These are phyloP conservation scores for Acanthopagrus latus DNA, from an alignment of 2,797 vertebrate species.

Conservation along the genomic window DNA sequence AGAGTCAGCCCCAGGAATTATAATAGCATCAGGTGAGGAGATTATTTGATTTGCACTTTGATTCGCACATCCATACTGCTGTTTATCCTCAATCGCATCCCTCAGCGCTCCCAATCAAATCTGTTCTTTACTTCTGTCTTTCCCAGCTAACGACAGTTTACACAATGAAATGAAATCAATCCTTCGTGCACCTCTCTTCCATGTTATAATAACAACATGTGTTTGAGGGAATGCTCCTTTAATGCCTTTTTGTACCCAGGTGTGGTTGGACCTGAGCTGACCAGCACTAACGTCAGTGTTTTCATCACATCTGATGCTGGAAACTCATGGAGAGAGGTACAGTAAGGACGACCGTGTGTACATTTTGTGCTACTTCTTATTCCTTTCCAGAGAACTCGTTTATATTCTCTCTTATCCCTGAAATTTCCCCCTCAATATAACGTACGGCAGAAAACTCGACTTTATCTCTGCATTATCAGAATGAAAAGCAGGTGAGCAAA, in stretches of 20 bases:
- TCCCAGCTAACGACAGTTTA: constrained; percentile 27
- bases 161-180: constrained; percentile 32
- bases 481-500: constrained; percentile 25
- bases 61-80: constrained; percentile 50
- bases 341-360: constrained; percentile 20
- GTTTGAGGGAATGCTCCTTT: background rate
- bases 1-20: constrained; percentile 94
- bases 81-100: constrained; percentile 43
- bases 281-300: constrained; percentile 92
- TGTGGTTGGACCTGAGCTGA: constrained; percentile 90
- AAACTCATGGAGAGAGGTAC: constrained; percentile 95
- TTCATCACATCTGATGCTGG: constrained; percentile 96
- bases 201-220: constrained; percentile 8
- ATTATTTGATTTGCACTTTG: constrained; percentile 55
- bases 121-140: constrained; percentile 22
- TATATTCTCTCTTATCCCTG: background rate
- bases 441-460: background rate
- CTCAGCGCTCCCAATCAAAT: constrained; percentile 11
- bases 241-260: constrained; percentile 81
- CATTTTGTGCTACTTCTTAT: background rate
- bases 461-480: constrained; percentile 27
- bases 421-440: constrained; percentile 20
- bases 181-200: constrained; percentile 36
- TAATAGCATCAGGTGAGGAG: constrained; percentile 93
- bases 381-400: background rate